Percentiles rank a stretch among this genome's conserved stretches.
Conservation (phyloP, 2,888 invertebrate species). For the Dryococelus australis region DNA sequence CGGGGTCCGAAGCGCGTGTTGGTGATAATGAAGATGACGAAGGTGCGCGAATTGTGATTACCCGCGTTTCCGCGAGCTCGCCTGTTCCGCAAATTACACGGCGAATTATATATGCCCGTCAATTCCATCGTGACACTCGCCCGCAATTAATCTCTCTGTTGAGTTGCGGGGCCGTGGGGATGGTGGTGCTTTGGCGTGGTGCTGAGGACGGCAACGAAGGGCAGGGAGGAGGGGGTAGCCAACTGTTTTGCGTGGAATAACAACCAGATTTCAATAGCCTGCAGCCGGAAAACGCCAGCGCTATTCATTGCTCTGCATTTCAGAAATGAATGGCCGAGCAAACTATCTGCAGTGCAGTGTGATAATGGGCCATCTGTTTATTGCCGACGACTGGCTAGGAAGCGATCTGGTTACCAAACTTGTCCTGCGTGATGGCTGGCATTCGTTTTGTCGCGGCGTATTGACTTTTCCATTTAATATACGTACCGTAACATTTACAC, state of each 20-base stretch:
- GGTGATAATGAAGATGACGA: neutral
- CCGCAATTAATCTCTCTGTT: neutral
- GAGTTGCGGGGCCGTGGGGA: neutral
- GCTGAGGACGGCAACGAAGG: neutral
- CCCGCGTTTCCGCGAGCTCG: neutral
- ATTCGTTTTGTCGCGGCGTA: too few species aligned
- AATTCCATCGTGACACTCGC: neutral
- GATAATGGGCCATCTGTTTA: neutral
- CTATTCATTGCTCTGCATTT: neutral
- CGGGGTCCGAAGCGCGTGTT: neutral
- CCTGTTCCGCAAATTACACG: neutral
- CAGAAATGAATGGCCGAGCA: too few species aligned
- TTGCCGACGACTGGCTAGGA: neutral
- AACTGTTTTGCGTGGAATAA: neutral
- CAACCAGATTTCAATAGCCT: conserved; percentile 5
- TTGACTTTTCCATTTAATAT: too few species aligned
- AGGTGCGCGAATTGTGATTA: neutral
- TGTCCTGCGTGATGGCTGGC: too few species aligned
- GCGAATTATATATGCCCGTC: conserved; percentile 8
- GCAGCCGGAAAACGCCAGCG: neutral
- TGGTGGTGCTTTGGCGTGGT: neutral
- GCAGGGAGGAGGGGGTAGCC: neutral
- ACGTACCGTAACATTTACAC: too few species aligned
- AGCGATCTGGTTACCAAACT: neutral
- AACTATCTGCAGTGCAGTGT: neutral